Evolutionary conservation across 2,888 invertebrate genomes (phyloP).

Genomic region (Torymus aiolomorphi): DNA sequence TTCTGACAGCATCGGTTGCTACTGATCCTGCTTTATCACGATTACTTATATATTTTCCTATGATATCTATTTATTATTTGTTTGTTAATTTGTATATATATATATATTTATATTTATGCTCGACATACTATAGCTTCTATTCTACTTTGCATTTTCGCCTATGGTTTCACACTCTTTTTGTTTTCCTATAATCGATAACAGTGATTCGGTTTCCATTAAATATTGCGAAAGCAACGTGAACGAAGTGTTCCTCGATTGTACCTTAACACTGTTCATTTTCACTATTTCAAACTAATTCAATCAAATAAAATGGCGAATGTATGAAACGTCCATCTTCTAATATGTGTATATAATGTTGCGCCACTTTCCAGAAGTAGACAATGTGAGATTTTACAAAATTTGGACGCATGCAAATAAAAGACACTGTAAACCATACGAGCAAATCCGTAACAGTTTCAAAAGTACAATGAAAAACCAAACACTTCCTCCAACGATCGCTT

Average conservation of each 20-base stretch:
- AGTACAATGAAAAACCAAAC: constrained; percentile 31
- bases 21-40: constrained; percentile 46
- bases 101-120: constrained; percentile 41
- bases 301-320: neutral
- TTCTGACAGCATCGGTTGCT: constrained; percentile 25
- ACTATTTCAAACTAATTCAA: neutral
- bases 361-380: no score
- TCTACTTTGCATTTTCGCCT: constrained; percentile 52
- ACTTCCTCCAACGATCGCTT: constrained; percentile 47
- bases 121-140: constrained; percentile 41
- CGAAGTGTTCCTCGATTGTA: constrained; percentile 11
- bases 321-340: no score
- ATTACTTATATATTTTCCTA: constrained; percentile 57
- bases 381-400: no score
- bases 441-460: neutral
- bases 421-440: neutral
- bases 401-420: no score
- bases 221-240: constrained; percentile 11
- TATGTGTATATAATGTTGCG: no score
- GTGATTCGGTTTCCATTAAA: constrained; percentile 10
- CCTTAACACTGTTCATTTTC: neutral
- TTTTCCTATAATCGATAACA: constrained; percentile 32
- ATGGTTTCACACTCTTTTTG: constrained; percentile 39
- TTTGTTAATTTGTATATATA: constrained; percentile 18
- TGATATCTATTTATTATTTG: constrained; percentile 47